These are phyloP conservation scores for Oscheius sp. DNA, from an alignment of 2,888 invertebrate species.

Conservation along the genomic window DNA sequence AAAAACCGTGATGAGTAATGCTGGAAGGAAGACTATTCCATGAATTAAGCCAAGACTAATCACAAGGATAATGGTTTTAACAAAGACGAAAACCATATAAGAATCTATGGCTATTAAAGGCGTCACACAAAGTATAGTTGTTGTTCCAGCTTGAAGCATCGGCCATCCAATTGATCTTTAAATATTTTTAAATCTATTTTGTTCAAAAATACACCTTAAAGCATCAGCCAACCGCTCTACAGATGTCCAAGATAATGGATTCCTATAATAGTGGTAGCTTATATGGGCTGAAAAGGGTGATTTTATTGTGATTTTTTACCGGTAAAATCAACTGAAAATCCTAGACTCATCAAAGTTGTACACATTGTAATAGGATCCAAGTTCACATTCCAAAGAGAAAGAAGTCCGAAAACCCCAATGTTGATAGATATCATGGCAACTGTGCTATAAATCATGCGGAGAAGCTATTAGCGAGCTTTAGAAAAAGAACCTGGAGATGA, in stretches of 20 bases:
- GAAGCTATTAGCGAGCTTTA: not conserved
- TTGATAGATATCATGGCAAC: conserved; percentile 62
- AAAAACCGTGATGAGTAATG: conserved; percentile 51
- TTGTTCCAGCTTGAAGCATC: conserved; percentile 59
- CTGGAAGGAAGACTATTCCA: conserved; percentile 59
- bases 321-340: conserved; percentile 54
- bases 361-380: conserved; percentile 63
- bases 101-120: conserved; percentile 52
- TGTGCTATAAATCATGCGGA: conserved; percentile 31
- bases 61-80: conserved; percentile 57
- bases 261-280: conserved; percentile 60
- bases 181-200: not conserved
- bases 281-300: conserved; percentile 51
- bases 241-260: conserved; percentile 47
- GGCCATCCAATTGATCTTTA: conserved; percentile 59
- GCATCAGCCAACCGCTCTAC: conserved; percentile 57
- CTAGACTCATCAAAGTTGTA: conserved; percentile 57
- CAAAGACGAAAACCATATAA: conserved; percentile 59
- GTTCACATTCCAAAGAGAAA: conserved; percentile 58
- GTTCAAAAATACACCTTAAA: conserved; percentile 35
- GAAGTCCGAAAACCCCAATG: conserved; percentile 58
- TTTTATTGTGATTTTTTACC: not conserved
- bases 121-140: conserved; percentile 51
- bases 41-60: conserved; percentile 54
- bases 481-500: conserved; percentile 41